These are phyloP conservation scores for Chouioia cunea DNA, from an alignment of 2,888 invertebrate genomes.

Conservation along the genomic window DNA sequence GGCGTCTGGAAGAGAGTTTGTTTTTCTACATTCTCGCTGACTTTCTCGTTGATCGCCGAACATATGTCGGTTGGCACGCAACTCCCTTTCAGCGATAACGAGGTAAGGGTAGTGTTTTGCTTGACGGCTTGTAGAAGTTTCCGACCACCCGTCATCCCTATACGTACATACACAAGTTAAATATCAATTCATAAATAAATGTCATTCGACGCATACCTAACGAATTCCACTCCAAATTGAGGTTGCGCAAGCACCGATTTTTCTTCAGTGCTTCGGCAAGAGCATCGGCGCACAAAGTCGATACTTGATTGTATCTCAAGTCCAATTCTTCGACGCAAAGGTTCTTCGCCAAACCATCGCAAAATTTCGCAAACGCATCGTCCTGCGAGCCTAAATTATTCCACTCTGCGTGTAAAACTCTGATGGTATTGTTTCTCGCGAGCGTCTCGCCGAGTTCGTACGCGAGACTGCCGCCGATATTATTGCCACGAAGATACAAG, in stretches of 20 bases:
- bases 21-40: slow-evolving; percentile 53
- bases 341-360: slow-evolving; percentile 62
- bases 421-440: slow-evolving; percentile 60
- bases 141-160: slow-evolving; percentile 59
- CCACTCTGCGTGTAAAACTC: slow-evolving; percentile 63
- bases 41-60: slow-evolving; percentile 56
- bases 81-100: slow-evolving; percentile 64
- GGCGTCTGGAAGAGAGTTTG: slow-evolving; percentile 22
- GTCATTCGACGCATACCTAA: slow-evolving; percentile 63
- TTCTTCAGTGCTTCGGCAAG: slow-evolving; percentile 57
- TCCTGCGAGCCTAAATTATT: slow-evolving; percentile 63
- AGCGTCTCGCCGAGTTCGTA: slow-evolving; percentile 64
- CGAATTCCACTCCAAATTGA: slow-evolving; percentile 66
- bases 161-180: neutral
- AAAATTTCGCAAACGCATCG: slow-evolving; percentile 62
- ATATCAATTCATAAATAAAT: neutral
- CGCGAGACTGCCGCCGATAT: slow-evolving; percentile 60
- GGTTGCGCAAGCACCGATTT: slow-evolving; percentile 60
- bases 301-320: slow-evolving; percentile 66
- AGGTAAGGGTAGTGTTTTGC: slow-evolving; percentile 57
- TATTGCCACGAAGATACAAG: slow-evolving; percentile 66
- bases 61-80: slow-evolving; percentile 64
- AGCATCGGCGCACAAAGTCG: slow-evolving; percentile 59
- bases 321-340: slow-evolving; percentile 63
- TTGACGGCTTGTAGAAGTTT: slow-evolving; percentile 59